Evolutionary conservation across 2,888 invertebrate genomes (phyloP).

Genomic region (Acronicta psi): DNA sequence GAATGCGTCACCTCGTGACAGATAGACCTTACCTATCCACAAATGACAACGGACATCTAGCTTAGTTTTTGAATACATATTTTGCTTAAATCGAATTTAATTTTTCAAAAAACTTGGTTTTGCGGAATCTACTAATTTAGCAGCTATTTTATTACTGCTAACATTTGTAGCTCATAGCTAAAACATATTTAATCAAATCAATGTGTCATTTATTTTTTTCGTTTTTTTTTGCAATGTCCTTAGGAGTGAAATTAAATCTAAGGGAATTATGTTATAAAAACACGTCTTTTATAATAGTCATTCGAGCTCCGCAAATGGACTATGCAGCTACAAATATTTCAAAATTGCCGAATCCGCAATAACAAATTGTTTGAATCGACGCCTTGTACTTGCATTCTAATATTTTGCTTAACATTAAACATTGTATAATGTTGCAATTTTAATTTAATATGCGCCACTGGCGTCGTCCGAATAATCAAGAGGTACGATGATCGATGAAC

Average conservation of each 20-base stretch:
- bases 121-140: slow-evolving; percentile 60
- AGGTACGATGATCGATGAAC: slow-evolving; percentile 34
- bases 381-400: slow-evolving; percentile 77
- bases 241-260: too few species aligned
- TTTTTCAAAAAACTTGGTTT: slow-evolving; percentile 42
- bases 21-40: slow-evolving; percentile 71
- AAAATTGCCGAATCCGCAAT: slow-evolving; percentile 29
- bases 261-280: too few species aligned
- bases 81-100: slow-evolving; percentile 79
- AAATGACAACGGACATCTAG: slow-evolving; percentile 82
- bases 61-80: slow-evolving; percentile 83
- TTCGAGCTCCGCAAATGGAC: neutral
- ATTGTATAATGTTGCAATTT: slow-evolving; percentile 79
- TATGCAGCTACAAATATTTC: slow-evolving; percentile 21
- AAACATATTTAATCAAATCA: too few species aligned
- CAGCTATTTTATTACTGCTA: slow-evolving; percentile 54
- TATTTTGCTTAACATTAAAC: slow-evolving; percentile 79
- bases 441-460: slow-evolving; percentile 55
- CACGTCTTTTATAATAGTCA: slow-evolving; percentile 20
- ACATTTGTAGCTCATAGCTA: slow-evolving; percentile 48
- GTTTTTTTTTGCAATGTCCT: too few species aligned
- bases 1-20: slow-evolving; percentile 56
- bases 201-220: slow-evolving; percentile 12
- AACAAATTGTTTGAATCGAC: slow-evolving; percentile 36
- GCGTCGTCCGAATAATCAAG: slow-evolving; percentile 54